Evolutionary conservation across 2,113 vertebrate species (phyloP).

Genomic region (Cynocephalus volans): DNA sequence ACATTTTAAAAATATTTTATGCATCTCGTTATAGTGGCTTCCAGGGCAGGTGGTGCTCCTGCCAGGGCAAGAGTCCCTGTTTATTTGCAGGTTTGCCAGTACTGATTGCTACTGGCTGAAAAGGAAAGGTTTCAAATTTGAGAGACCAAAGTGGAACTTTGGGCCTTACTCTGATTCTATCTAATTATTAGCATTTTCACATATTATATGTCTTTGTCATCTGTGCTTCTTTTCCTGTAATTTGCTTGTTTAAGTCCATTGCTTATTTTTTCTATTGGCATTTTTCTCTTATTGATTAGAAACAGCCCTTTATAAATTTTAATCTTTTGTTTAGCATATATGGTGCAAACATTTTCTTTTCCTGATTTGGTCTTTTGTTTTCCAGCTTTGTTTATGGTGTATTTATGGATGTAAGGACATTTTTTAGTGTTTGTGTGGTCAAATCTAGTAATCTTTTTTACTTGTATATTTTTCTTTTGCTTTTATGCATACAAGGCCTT

Average conservation of each 20-base stretch:
- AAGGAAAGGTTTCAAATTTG: not conserved
- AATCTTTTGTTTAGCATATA: conserved; percentile 47
- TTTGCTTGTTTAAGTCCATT: conserved; percentile 50
- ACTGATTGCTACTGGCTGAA: not conserved
- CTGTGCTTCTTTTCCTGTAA: not conserved
- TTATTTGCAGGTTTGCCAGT: not conserved
- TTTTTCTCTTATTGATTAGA: conserved; percentile 34
- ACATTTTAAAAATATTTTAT: not conserved
- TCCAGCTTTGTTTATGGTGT: conserved; percentile 3
- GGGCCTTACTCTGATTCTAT: not conserved
- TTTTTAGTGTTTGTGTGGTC: not conserved
- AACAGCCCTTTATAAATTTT: conserved; percentile 51
- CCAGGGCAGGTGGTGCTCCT: not conserved
- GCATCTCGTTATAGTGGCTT: not conserved
- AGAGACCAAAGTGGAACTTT: not conserved
- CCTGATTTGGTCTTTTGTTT: conserved; percentile 43
- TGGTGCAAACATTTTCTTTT: not conserved
- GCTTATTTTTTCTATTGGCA: not conserved
- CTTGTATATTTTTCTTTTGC: conserved; percentile 57
- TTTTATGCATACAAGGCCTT: not conserved
- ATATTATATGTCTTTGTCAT: conserved; percentile 16
- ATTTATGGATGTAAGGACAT: conserved; percentile 24
- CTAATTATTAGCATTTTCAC: not conserved
- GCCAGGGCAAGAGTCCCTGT: not conserved
- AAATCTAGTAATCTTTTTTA: conserved; percentile 65